Evolutionary conservation across 2,113 vertebrate genomes (phyloP), one percentile per base, ranked within the genome.

Genomic region (Tachuris rubrigastra): DNA sequence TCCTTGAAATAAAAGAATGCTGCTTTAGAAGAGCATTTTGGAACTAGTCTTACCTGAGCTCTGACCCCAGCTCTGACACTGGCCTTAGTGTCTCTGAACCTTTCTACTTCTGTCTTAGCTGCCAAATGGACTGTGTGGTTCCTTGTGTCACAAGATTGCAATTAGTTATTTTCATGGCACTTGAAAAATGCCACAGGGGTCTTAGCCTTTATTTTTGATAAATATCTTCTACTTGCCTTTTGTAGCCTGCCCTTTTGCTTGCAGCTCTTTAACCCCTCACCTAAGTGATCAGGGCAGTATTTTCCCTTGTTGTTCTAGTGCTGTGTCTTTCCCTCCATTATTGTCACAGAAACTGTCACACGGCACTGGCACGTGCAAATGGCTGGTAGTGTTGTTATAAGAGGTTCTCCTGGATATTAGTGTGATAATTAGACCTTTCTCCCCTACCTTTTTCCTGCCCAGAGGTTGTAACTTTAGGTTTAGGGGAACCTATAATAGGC

Each of bases 311-410:
- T 65, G 24, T 65, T 85, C 42, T 66, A 31, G 14, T 68, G 14
- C 33, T 60, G 63, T 39, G 80, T 17, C 39, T 88, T 82, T 72
- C 49, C 27, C 2, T 5, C 23, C 3, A 0, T 13, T 65, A 27
- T 20, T 50, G 23, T 72, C 79, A 67, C 0, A 0, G 22, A 42
- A 25, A 49, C 47, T 24, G 47, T 49, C 47, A 24, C 12, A 24
- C 47, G 24, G 47, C 47, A 24, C 33, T 59, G 59, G 30, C 42
- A 23, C 0, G 0, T 25, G 10, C 65, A 82, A 52, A 33, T 16
- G 6, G 9, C 30, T 8, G 0, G 1, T 20, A n/a, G 16, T 33
- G 4, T 21, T 63, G 15, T 50, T 69, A 39, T 3, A 33, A 15
- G 9, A 47, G 21, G 49, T 78, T 78, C 31, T 75, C 19, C 66